Evolutionary conservation across 92 coral and sea anemone genomes (phyloP).

Genomic region (Palythoa heliodiscus): DNA sequence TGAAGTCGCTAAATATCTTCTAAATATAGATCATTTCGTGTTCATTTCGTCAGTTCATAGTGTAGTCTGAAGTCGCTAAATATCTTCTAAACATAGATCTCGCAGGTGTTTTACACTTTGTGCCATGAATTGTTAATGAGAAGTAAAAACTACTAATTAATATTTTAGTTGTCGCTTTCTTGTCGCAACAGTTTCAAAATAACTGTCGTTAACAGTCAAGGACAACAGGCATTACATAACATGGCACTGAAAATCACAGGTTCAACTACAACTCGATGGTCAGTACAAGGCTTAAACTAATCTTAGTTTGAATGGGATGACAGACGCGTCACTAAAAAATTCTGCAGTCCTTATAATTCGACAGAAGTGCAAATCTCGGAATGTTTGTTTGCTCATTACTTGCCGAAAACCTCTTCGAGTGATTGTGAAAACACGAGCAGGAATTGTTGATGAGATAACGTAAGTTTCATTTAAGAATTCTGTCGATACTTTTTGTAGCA

Average conservation of each 20-base stretch:
- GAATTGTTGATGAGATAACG: conserved; percentile 7
- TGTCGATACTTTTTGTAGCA: neutral
- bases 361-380: conserved; percentile 32
- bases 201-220: neutral
- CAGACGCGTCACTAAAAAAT: conserved; percentile 7
- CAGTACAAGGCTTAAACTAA: neutral
- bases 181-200: neutral
- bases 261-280: neutral
- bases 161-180: conserved; percentile 11
- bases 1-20: too few relatives aligned
- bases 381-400: conserved; percentile 17
- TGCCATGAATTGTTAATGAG: conserved; percentile 15
- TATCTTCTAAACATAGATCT: neutral
- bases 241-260: neutral
- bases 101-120: conserved; percentile 28
- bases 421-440: conserved; percentile 25
- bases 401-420: conserved; percentile 28
- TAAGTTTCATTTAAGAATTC: conserved; percentile 4
- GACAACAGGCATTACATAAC: neutral
- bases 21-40: too few relatives aligned
- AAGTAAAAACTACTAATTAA: neutral
- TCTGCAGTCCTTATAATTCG: conserved; percentile 26
- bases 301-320: conserved; percentile 20
- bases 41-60: neutral
- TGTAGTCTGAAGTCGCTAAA: neutral